Percentiles rank a stretch among this genome's conserved stretches.
phyloP scores from a whole-genome alignment of 1,140 invertebrate genomes.

The Trigoniulus corallinus region DNA sequence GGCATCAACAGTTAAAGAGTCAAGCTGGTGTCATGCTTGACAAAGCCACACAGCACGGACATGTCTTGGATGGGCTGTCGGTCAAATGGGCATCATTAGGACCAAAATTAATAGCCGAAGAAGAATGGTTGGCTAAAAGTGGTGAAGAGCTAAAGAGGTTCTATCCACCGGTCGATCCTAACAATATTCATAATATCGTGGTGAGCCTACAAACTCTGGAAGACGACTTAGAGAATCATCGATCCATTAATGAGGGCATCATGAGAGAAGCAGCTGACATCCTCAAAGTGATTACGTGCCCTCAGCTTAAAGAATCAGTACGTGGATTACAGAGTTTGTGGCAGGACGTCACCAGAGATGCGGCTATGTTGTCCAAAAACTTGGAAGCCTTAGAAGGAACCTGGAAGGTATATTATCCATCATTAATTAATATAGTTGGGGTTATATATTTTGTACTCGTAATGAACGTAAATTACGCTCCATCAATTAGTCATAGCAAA shows the following conservation, averaged over 20 bases:
- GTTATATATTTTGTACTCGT: too few relatives aligned
- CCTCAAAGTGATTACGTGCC: neutral
- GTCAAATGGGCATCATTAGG: slow-evolving; percentile 20
- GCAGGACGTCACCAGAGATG: neutral
- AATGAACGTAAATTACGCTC: too few relatives aligned
- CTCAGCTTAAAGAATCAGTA: neutral
- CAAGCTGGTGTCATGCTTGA: slow-evolving; percentile 21
- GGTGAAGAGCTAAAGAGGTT: neutral
- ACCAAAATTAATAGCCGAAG: neutral
- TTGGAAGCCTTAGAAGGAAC: neutral
- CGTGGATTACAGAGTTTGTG: neutral
- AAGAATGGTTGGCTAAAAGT: neutral
- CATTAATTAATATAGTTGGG: too few relatives aligned
- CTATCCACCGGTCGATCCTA: too few relatives aligned
- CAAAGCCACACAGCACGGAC: slow-evolving; percentile 21
- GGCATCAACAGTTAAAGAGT: slow-evolving; percentile 20
- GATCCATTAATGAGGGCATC: neutral
- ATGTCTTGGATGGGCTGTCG: slow-evolving; percentile 20
- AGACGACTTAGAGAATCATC: neutral
- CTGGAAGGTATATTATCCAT: too few relatives aligned
- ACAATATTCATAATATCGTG: too few relatives aligned
- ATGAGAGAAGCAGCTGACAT: neutral
- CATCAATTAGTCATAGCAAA: too few relatives aligned
- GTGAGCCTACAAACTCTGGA: neutral
- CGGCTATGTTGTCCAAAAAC: neutral